Conservation (phyloP, 2,888 invertebrate species). For the Bedellia somnulentella region DNA sequence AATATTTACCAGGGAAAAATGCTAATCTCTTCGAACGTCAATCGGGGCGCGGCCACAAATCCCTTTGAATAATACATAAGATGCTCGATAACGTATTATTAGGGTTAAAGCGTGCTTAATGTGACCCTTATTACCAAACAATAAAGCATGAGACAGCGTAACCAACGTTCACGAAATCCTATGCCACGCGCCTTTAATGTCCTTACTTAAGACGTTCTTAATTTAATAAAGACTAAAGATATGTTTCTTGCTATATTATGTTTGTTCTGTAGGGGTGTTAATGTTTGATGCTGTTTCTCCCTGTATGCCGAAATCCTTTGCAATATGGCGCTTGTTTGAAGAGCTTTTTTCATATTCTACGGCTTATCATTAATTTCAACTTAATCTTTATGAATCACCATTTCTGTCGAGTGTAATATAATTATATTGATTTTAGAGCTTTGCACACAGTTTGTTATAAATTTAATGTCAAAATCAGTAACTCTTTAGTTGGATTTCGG, state of each 20-base stretch:
- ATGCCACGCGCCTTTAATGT: constrained; percentile 26
- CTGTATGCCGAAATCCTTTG: too few species aligned
- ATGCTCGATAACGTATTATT: constrained; percentile 48
- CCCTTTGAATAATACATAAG: constrained; percentile 56
- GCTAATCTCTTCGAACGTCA: constrained; percentile 3
- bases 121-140: constrained; percentile 38
- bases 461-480: too few species aligned
- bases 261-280: too few species aligned
- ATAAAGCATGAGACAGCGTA: constrained; percentile 16
- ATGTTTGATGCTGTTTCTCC: too few species aligned
- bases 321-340: too few species aligned
- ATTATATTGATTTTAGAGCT: constrained; percentile 31
- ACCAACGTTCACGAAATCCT: constrained; percentile 19
- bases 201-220: constrained; percentile 24
- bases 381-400: constrained; percentile 11
- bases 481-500: too few species aligned
- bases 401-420: constrained; percentile 20
- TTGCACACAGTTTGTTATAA: too few species aligned
- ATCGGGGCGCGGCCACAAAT: constrained; percentile 35
- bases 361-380: too few species aligned
- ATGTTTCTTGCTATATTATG: too few species aligned
- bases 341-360: too few species aligned
- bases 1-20: too few species aligned
- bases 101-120: constrained; percentile 46
- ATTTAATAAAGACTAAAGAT: constrained; percentile 56